Conservation (phyloP, 53 echinoderm and acorn worm genomes). For the Pentamera pediparva region DNA sequence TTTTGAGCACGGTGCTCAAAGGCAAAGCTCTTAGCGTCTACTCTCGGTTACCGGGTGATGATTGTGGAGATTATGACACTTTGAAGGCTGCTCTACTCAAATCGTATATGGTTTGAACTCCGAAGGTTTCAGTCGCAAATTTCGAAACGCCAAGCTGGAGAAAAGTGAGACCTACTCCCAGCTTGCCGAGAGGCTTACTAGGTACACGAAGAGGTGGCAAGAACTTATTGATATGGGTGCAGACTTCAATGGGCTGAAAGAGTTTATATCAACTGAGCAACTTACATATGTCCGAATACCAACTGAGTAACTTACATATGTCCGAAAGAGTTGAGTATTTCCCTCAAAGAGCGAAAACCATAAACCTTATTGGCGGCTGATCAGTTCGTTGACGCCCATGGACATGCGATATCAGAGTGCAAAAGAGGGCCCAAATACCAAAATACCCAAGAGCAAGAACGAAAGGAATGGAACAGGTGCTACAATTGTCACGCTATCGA, state of each 20-base stretch:
- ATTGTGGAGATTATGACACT: constrained; percentile 30
- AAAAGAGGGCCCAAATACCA: no score
- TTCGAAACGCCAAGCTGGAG: constrained; percentile 34
- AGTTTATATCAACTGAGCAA: constrained; percentile 43
- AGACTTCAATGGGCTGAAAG: constrained; percentile 23
- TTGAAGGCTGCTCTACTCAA: constrained; percentile 25
- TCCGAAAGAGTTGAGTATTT: constrained; percentile 41
- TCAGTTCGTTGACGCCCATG: constrained; percentile 50
- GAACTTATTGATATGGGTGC: constrained; percentile 19
- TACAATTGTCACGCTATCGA: no score
- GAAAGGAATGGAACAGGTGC: no score
- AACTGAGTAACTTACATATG: constrained; percentile 31
- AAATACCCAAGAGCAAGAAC: no score
- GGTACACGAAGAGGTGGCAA: constrained; percentile 44
- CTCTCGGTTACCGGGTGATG: constrained; percentile 39
- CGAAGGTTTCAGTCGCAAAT: constrained; percentile 53
- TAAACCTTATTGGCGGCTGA: constrained; percentile 24
- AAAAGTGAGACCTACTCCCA: constrained; percentile 36
- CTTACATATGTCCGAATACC: no score
- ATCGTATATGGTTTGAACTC: constrained; percentile 44
- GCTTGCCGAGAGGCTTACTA: constrained; percentile 28
- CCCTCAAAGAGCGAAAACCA: constrained; percentile 54
- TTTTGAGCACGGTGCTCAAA: constrained; percentile 43
- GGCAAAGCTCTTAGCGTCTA: constrained; percentile 54
- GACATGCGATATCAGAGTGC: no score